Conservation (phyloP, 2,888 invertebrate genomes). For the Tipula lateralis region DNA sequence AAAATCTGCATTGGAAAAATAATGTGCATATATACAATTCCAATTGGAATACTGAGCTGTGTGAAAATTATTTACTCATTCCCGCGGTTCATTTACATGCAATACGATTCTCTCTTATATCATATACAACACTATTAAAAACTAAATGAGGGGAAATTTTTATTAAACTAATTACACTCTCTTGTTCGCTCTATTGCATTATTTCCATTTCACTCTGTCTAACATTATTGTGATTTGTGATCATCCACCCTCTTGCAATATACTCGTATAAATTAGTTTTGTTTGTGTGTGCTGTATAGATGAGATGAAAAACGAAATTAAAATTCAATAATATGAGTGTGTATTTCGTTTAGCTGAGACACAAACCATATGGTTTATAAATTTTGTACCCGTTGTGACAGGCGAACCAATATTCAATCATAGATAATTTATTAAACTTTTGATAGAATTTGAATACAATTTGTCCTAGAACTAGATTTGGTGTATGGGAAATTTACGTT, state of each 20-base stretch:
- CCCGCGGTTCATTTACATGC: not conserved
- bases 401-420: no score
- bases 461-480: no score
- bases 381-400: no score
- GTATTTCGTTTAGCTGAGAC: not conserved
- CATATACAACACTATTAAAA: not conserved
- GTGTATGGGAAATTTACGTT: no score
- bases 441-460: no score
- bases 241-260: not conserved
- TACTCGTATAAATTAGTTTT: not conserved
- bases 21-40: not conserved
- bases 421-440: no score
- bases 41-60: not conserved
- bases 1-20: not conserved
- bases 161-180: no score
- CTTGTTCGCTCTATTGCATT: not conserved
- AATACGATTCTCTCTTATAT: not conserved
- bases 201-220: not conserved
- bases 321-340: not conserved
- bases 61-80: not conserved
- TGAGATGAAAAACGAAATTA: not conserved
- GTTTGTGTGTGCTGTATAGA: not conserved
- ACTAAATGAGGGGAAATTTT: not conserved
- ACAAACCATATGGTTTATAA: not conserved
- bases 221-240: not conserved